Evolutionary conservation across 2,888 invertebrate species (phyloP).

Genomic region (Callyntrura sp.): DNA sequence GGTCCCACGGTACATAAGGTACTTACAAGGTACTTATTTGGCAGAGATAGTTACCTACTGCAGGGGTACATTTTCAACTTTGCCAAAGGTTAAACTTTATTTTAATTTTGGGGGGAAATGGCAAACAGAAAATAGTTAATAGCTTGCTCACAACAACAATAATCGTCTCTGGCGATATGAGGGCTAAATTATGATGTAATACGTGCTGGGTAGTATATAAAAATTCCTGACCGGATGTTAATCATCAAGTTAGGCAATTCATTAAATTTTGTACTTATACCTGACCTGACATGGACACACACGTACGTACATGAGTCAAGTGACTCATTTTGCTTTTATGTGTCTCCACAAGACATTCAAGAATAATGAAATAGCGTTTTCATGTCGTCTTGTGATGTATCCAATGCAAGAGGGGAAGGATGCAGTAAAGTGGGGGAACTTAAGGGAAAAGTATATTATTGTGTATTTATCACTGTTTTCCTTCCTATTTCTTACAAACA

Average conservation of each 20-base stretch:
- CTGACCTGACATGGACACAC: no score
- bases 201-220: not conserved
- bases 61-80: no score
- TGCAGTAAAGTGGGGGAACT: slow-evolving; percentile 14
- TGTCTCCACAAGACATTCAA: no score
- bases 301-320: no score
- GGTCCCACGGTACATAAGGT: no score
- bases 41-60: no score
- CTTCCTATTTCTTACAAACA: not conserved
- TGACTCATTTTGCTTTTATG: not conserved
- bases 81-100: slow-evolving; percentile 57
- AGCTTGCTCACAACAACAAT: no score
- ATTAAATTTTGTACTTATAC: not conserved
- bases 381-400: not conserved
- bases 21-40: not conserved
- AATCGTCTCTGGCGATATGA: no score
- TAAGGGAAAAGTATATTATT: not conserved
- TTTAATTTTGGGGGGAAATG: slow-evolving; percentile 12
- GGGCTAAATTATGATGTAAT: not conserved
- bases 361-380: not conserved
- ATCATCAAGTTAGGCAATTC: not conserved
- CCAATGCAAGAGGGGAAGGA: not conserved
- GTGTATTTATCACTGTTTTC: not conserved
- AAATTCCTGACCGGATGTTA: not conserved
- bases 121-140: not conserved